phyloP scores from a whole-genome alignment of 1,140 invertebrate species.

The Frieseomelitta varia region DNA sequence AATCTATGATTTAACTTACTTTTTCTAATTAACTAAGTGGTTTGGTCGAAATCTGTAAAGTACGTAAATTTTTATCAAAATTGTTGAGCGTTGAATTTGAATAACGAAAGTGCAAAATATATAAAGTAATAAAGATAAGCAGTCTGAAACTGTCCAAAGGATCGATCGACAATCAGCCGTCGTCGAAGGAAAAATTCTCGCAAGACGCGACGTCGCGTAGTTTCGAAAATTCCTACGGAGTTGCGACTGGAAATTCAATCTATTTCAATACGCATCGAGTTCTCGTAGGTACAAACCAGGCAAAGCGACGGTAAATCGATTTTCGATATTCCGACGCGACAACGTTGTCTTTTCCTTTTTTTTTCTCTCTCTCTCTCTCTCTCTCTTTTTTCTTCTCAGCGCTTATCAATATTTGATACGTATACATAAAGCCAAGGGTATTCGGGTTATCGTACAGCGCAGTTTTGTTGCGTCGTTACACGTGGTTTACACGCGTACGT shows the following conservation, averaged over 20 bases:
- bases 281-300: neutral
- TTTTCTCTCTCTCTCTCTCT: too few species aligned
- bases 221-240: neutral
- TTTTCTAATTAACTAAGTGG: too few species aligned
- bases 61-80: too few species aligned
- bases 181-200: neutral
- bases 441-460: slow-evolving; percentile 15
- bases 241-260: slow-evolving; percentile 3
- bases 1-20: too few species aligned
- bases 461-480: neutral
- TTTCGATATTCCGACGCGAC: slow-evolving; percentile 15
- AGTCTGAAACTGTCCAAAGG: too few species aligned
- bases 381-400: neutral
- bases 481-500: neutral
- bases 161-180: neutral
- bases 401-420: slow-evolving; percentile 26
- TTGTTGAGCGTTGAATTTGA: neutral
- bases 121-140: neutral
- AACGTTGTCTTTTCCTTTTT: neutral
- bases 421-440: slow-evolving; percentile 4
- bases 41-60: too few species aligned
- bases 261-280: neutral
- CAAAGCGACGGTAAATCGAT: slow-evolving; percentile 8
- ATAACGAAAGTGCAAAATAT: neutral
- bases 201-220: too few species aligned